These are phyloP conservation scores for Rhodinocichla rosea DNA, from an alignment of 2,113 vertebrate genomes.

Conservation along the genomic window DNA sequence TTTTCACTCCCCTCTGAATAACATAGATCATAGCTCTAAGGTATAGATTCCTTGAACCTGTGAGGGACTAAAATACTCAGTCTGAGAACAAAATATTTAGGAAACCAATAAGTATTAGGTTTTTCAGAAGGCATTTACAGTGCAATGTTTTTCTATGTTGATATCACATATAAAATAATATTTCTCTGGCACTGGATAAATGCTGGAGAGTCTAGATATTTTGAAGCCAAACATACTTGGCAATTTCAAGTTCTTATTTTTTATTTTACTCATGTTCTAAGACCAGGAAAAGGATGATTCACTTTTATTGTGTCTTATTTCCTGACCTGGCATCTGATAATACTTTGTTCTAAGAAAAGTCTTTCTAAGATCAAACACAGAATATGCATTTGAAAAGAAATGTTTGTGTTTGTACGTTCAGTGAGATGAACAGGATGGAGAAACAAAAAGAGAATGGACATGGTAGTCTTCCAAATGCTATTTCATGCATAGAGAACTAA, in stretches of 20 bases:
- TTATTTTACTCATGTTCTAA: neutral
- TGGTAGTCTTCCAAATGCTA: neutral
- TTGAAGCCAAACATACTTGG: slow-evolving; percentile 11
- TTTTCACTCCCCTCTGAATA: neutral
- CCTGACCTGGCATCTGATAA: neutral
- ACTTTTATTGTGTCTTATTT: neutral
- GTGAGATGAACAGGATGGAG: neutral
- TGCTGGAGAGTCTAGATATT: neutral
- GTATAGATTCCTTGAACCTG: neutral
- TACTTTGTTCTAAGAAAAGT: neutral
- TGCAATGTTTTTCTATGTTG: neutral
- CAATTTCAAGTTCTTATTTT: neutral
- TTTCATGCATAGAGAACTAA: neutral
- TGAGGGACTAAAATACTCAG: neutral
- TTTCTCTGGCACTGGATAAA: neutral
- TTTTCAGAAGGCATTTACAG: neutral
- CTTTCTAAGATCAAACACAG: neutral
- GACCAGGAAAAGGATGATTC: neutral
- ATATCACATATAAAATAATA: neutral
- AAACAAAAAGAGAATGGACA: neutral
- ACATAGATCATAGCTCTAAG: neutral
- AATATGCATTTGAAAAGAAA: slow-evolving; percentile 11
- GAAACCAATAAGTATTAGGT: neutral
- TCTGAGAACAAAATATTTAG: neutral
- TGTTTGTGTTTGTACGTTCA: neutral